phyloP scores from a whole-genome alignment of 2,888 invertebrate species.

The Prosopocoilus inquinatus region DNA sequence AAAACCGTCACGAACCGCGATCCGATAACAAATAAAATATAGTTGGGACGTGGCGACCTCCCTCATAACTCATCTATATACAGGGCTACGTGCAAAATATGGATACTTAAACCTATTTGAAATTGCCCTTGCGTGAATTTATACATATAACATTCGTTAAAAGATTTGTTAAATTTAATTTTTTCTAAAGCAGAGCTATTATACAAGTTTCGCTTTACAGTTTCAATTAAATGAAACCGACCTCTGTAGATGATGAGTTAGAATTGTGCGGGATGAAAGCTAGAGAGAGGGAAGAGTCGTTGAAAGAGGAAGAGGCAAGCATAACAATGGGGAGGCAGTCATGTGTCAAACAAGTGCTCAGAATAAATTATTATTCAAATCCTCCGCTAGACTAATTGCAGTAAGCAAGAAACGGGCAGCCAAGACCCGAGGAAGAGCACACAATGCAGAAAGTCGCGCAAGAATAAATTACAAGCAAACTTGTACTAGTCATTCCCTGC shows the following conservation, averaged over 20 bases:
- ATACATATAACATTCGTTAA: background rate
- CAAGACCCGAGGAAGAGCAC: constrained; percentile 30
- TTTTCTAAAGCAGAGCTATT: too few relatives aligned
- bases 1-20: constrained; percentile 50
- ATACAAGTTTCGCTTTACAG: too few relatives aligned
- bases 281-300: constrained; percentile 9
- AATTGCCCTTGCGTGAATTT: constrained; percentile 22
- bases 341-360: constrained; percentile 42
- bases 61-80: constrained; percentile 50
- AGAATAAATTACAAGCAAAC: constrained; percentile 46
- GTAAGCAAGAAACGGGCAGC: constrained; percentile 46
- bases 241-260: too few relatives aligned
- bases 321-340: constrained; percentile 33
- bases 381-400: constrained; percentile 45
- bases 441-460: constrained; percentile 41
- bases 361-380: constrained; percentile 48
- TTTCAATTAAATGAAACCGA: too few relatives aligned
- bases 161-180: too few relatives aligned
- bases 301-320: constrained; percentile 15
- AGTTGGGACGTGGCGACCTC: constrained; percentile 49
- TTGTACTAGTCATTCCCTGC: constrained; percentile 41
- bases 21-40: constrained; percentile 54
- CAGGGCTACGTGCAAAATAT: constrained; percentile 49
- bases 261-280: background rate
- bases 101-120: constrained; percentile 48